Evolutionary conservation across 2,113 vertebrate genomes (phyloP).

Genomic region (Tautogolabrus adspersus): DNA sequence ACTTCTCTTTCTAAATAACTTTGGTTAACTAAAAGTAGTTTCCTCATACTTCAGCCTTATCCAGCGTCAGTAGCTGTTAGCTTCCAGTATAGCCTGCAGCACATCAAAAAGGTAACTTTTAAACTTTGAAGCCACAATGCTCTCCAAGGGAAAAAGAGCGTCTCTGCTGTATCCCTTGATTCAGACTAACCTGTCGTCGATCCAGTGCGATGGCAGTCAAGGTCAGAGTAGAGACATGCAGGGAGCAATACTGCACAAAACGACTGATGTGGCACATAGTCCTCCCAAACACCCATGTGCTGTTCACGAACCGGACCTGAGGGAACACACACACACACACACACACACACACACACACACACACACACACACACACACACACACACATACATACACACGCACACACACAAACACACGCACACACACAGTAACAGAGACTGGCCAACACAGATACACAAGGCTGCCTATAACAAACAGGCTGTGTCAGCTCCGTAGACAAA

Average conservation of each 20-base stretch:
- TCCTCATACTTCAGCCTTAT: too few species aligned
- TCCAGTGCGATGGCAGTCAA: slow-evolving; percentile 94
- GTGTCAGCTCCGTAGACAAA: too few species aligned
- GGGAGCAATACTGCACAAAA: slow-evolving; percentile 95
- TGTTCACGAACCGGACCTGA: slow-evolving; percentile 95
- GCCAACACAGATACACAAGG: not conserved
- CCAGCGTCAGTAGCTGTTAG: too few species aligned
- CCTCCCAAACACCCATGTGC: slow-evolving; percentile 94
- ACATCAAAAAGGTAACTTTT: not conserved
- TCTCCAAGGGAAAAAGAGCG: not conserved
- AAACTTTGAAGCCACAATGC: not conserved
- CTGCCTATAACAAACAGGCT: too few species aligned
- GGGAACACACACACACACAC: slow-evolving; percentile 26
- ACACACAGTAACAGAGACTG: not conserved
- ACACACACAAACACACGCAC: too few species aligned
- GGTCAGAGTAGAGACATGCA: slow-evolving; percentile 93
- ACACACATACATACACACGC: too few species aligned
- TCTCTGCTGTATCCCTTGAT: not conserved
- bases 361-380: not conserved
- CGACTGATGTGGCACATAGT: slow-evolving; percentile 95
- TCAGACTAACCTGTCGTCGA: slow-evolving; percentile 89
- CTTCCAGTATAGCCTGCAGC: too few species aligned
- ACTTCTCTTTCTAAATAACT: too few species aligned
- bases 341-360: slow-evolving; percentile 3
- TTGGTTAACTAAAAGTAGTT: too few species aligned